Evolutionary conservation across 2,113 vertebrate genomes (phyloP), one percentile per base, ranked within the genome.

Genomic region (Zosterops borbonicus): DNA sequence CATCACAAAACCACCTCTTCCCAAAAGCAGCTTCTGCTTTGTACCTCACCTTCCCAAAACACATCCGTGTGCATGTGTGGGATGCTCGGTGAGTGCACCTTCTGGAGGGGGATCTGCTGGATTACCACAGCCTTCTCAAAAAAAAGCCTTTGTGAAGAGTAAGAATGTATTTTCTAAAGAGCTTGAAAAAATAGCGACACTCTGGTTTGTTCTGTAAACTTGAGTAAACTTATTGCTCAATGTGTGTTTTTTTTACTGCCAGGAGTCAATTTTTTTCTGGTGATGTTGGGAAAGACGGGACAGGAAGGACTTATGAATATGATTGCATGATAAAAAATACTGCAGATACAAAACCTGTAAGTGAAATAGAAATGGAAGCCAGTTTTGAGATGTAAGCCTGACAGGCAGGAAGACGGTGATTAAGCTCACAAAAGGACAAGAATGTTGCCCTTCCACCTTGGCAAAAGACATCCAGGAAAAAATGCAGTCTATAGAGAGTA

Each of bases 61-160:
- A 42, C 22, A 12, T 9, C 19, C 44, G 10, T 46, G 12, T 3
- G 18, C 0, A 0, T 2, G 5, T 3, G 44, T 22, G 55, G 69
- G 63, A 12, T 74, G 70, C 63, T 90, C 77, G 46, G 81, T 39
- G 44, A 49, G 29, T 1, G 0, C 53, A 12, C 64, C 75, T 91
- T 79, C 65, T 65, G 94, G 37, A 75, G 28, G 42, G 25, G 22
- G 47, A 78, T 77, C 71, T 83, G 71, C 59, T 85, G 33, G 41
- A 23, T 86, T 46, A 12, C 25, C 28, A 3, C 69, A 60, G 55
- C 24, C 22, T 27, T 22, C 71, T 81, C 69, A 44, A 15, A 89
- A 39, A 39, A 60, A 84, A 71, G 27, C 15, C 8, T 6, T 3
- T 29, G 31, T 74, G 44, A 52, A 63, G 21, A 42, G 8, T 46